Conservation (phyloP, 2,113 vertebrate species). For the Cygnus atratus region DNA sequence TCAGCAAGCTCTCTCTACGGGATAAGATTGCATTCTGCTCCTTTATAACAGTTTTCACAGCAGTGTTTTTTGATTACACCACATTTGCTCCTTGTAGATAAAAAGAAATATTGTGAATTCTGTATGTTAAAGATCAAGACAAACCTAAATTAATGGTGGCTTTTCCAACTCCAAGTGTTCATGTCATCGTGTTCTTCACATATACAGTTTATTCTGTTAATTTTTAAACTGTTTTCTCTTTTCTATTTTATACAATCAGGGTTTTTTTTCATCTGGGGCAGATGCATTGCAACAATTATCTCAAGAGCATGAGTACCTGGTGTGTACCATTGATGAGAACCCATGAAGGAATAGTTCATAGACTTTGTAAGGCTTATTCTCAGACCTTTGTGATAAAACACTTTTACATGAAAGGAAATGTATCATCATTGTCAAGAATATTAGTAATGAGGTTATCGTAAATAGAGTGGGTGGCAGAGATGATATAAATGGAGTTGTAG, state of each 20-base stretch:
- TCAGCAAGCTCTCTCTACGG: neutral
- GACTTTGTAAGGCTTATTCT: neutral
- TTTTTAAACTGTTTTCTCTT: neutral
- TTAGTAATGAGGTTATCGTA: neutral
- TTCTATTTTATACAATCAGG: neutral
- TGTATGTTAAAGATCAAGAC: neutral
- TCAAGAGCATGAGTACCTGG: neutral
- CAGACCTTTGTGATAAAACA: neutral
- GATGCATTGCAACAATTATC: neutral
- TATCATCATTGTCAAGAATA: neutral
- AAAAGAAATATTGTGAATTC: neutral
- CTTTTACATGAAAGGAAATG: neutral
- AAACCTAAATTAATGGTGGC: neutral
- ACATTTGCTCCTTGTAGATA: neutral
- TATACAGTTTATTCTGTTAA: neutral
- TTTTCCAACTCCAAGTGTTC: neutral
- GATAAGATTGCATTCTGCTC: accelerated
- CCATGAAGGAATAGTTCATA: neutral
- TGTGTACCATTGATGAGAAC: neutral
- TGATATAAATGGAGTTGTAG: neutral
- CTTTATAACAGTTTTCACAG: neutral
- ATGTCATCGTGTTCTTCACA: neutral
- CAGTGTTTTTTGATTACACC: neutral
- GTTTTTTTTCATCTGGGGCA: neutral
- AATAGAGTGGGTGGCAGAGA: neutral